phyloP scores from a whole-genome alignment of 2,797 vertebrate species.

The Myotis vivesi region DNA sequence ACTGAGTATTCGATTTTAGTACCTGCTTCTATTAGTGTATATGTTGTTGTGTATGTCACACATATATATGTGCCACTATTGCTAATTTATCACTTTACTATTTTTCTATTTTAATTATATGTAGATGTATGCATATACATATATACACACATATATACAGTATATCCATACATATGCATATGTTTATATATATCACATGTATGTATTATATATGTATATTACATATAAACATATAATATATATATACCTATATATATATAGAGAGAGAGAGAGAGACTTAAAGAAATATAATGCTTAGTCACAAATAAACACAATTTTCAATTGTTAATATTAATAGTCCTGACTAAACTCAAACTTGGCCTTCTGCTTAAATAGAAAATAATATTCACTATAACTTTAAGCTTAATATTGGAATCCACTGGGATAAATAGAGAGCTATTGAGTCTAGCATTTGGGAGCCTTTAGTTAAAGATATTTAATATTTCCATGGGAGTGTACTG shows the following conservation, averaged over 20 bases:
- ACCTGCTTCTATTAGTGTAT: neutral
- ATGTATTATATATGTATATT: neutral
- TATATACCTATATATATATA: neutral
- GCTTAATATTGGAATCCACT: neutral
- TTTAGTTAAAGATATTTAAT: slow-evolving; percentile 7
- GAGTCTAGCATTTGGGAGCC: neutral
- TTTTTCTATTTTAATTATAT: neutral
- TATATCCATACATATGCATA: neutral
- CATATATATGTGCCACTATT: neutral
- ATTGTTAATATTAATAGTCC: neutral
- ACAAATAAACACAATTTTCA: neutral
- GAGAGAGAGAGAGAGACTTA: neutral
- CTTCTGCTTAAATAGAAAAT: slow-evolving; percentile 30
- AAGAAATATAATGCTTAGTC: neutral
- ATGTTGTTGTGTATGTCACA: neutral
- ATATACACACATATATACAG: neutral
- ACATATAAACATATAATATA: neutral
- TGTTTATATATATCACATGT: neutral
- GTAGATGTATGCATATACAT: neutral
- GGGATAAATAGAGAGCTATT: neutral
- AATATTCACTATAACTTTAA: slow-evolving; percentile 31
- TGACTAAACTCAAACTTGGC: neutral
- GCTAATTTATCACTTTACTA: neutral
- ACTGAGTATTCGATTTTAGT: slow-evolving; percentile 1
- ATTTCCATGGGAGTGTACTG: neutral